Conservation (phyloP, 2,797 vertebrate genomes). For the Argya squamiceps region DNA sequence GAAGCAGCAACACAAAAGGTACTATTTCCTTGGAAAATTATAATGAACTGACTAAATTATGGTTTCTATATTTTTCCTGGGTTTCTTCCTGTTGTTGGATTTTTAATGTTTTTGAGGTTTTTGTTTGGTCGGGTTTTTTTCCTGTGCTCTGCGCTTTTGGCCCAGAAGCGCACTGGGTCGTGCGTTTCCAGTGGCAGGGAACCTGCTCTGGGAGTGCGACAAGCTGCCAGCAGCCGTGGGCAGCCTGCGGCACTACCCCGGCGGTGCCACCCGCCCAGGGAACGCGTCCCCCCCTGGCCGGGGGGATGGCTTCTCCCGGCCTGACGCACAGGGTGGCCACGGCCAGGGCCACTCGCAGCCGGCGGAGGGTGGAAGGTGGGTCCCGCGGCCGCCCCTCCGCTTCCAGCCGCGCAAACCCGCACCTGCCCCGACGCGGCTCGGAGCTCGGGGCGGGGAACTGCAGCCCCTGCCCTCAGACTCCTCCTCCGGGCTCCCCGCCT, state of each 20-base stretch:
- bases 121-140: background rate
- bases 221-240: background rate
- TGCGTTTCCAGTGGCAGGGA: background rate
- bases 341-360: background rate
- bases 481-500: conserved; percentile 37
- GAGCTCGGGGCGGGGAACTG: background rate
- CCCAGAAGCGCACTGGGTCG: too few species aligned
- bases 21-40: background rate
- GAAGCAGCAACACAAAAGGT: fast-evolving
- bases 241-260: background rate
- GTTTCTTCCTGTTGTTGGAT: background rate
- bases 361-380: too few species aligned
- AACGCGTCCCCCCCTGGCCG: background rate
- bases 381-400: background rate
- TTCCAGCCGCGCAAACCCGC: background rate
- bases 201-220: background rate
- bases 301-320: background rate
- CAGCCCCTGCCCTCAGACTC: background rate
- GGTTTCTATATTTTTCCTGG: fast-evolving
- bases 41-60: fast-evolving
- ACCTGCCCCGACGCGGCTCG: background rate
- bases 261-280: background rate
- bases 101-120: background rate
- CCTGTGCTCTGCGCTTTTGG: background rate
- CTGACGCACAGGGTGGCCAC: background rate